Conservation (phyloP, 2,888 invertebrate species). For the Macropis europaea region DNA sequence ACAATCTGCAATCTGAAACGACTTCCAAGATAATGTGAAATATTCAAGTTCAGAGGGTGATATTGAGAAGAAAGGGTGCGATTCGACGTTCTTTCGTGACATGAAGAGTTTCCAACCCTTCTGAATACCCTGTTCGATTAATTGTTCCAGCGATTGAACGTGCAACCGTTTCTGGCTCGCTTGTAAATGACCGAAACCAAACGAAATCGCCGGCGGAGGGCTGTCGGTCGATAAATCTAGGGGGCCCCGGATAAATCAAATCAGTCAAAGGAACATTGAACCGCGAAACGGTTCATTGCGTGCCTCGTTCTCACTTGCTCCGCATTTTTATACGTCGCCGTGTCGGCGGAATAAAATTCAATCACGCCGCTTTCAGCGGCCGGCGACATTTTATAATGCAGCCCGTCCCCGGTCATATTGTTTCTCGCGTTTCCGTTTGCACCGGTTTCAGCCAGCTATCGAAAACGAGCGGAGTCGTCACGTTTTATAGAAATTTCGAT, state of each 20-base stretch:
- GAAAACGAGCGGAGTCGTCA: too few species aligned
- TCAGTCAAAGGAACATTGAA: conserved; percentile 38
- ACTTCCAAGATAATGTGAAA: too few species aligned
- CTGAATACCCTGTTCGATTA: conserved; percentile 35
- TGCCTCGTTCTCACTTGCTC: conserved; percentile 16
- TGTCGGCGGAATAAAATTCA: conserved; percentile 41
- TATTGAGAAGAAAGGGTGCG: too few species aligned
- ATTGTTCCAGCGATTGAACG: conserved; percentile 41
- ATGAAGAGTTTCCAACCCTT: conserved; percentile 25
- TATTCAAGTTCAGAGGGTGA: too few species aligned
- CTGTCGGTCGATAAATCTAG: conserved; percentile 43
- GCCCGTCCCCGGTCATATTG: too few species aligned
- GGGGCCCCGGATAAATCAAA: conserved; percentile 49
- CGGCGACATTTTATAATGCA: conserved; percentile 26
- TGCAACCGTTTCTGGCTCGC: conserved; percentile 1
- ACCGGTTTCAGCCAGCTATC: neutral
- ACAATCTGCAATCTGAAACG: too few species aligned
- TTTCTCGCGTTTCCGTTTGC: neutral
- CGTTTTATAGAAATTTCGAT: too few species aligned
- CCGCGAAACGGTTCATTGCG: conserved; percentile 30
- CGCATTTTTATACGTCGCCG: conserved; percentile 39
- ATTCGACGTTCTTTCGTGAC: neutral
- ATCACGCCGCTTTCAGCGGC: conserved; percentile 11
- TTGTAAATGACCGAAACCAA: conserved; percentile 29
- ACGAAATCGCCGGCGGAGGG: conserved; percentile 25